Evolutionary conservation across 2,797 vertebrate genomes (phyloP).

Genomic region (Falco cherrug): DNA sequence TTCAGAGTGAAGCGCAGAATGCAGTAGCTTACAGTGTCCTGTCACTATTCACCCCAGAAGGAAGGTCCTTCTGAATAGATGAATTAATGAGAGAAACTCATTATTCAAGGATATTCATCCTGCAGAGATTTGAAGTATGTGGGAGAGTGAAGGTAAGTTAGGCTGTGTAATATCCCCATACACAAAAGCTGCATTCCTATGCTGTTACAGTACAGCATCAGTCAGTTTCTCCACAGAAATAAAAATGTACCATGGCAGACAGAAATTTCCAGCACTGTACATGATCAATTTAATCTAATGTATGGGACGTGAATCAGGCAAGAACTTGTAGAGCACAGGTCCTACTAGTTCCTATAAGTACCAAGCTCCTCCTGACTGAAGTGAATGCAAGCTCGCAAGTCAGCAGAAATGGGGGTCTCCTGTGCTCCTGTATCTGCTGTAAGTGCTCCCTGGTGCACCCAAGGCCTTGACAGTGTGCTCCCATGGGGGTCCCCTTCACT

Average conservation of each 20-base stretch:
- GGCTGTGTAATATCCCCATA: accelerated
- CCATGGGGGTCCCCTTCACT: neutral
- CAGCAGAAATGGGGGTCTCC: neutral
- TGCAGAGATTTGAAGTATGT: neutral
- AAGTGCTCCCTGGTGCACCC: neutral
- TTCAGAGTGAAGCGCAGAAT: neutral
- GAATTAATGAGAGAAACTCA: neutral
- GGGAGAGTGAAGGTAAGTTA: neutral
- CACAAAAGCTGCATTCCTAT: neutral
- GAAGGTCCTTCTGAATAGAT: neutral
- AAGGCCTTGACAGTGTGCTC: neutral
- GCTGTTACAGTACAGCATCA: neutral
- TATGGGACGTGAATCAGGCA: accelerated
- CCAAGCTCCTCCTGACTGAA: neutral
- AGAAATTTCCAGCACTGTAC: neutral
- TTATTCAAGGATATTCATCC: neutral
- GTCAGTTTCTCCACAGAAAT: neutral
- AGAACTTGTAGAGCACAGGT: neutral
- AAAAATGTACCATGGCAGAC: neutral
- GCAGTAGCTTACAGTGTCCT: neutral
- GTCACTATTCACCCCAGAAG: neutral
- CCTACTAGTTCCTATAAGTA: no score
- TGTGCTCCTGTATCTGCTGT: neutral
- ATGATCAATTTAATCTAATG: neutral
- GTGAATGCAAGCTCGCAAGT: neutral